Evolutionary conservation across 2,888 invertebrate species (phyloP).

Genomic region (Cremastinae sp.): DNA sequence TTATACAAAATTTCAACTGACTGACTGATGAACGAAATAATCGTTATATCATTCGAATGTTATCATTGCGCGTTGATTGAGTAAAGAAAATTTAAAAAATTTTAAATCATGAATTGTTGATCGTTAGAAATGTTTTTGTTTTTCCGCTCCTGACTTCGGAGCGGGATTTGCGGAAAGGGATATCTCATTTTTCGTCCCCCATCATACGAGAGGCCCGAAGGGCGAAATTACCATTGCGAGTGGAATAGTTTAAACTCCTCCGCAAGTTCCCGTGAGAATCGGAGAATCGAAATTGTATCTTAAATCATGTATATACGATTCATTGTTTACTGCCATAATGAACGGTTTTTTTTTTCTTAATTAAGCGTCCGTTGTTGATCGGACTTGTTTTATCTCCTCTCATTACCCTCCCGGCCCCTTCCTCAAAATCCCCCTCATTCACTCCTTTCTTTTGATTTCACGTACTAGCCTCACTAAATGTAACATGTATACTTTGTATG

Average conservation of each 20-base stretch:
- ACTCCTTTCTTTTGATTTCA: conserved; percentile 61
- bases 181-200: conserved; percentile 7
- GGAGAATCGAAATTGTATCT: conserved; percentile 61
- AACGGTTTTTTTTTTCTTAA: conserved; percentile 52
- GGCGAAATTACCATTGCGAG: conserved; percentile 48
- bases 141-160: conserved; percentile 15
- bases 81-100: conserved; percentile 1
- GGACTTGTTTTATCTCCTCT: too few species aligned
- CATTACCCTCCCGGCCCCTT: conserved; percentile 13
- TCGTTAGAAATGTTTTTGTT: conserved; percentile 31
- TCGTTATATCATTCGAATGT: conserved; percentile 39
- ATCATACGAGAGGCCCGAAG: conserved; percentile 24
- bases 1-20: conserved; percentile 28
- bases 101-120: too few species aligned
- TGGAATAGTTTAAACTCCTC: conserved; percentile 39
- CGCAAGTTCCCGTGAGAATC: conserved; percentile 36
- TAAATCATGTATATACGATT: conserved; percentile 69
- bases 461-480: conserved; percentile 67
- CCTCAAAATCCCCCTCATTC: conserved; percentile 9
- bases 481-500: conserved; percentile 62
- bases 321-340: conserved; percentile 74
- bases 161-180: conserved; percentile 7
- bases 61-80: conserved; percentile 26
- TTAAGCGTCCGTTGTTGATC: conserved; percentile 11
- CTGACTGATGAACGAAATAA: conserved; percentile 30